Evolutionary conservation across 35 echinoderm and acorn worm species (phyloP).

Genomic region (Lytechinus variegatus): DNA sequence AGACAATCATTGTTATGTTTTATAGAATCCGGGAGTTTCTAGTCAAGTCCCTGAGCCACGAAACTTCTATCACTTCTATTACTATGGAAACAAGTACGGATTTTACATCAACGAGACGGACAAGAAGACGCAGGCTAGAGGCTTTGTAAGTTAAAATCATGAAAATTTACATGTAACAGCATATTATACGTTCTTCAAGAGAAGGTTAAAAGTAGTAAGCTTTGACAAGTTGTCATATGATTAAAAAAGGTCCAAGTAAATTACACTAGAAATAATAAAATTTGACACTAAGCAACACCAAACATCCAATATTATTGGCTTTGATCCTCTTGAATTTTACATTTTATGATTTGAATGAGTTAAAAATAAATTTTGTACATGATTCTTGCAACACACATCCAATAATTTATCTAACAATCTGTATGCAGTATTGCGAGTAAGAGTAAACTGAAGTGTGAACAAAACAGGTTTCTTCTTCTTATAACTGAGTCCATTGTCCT

Average conservation of each 20-base stretch:
- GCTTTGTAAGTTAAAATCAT: conserved; percentile 10
- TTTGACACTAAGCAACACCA: background rate
- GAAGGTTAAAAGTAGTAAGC: no score
- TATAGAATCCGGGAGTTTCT: conserved; percentile 52
- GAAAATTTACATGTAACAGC: no score
- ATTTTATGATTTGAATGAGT: background rate
- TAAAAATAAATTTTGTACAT: background rate
- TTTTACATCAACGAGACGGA: conserved; percentile 48
- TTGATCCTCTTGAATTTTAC: background rate
- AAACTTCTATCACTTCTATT: conserved; percentile 58
- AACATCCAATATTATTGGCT: background rate
- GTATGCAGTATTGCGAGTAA: background rate
- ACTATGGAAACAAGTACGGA: conserved; percentile 69
- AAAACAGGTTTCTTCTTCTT: background rate
- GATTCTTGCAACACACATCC: background rate
- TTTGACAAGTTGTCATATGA: no score
- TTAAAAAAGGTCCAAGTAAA: no score
- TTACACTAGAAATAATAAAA: background rate
- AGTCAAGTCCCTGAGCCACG: conserved; percentile 67
- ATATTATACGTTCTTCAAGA: no score
- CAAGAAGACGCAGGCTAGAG: background rate
- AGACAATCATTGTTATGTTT: no score
- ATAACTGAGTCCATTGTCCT: background rate
- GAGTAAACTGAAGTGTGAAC: background rate
- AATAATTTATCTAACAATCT: background rate